phyloP scores from a whole-genome alignment of 2,888 invertebrate species.

The Stomorhina lunata region DNA sequence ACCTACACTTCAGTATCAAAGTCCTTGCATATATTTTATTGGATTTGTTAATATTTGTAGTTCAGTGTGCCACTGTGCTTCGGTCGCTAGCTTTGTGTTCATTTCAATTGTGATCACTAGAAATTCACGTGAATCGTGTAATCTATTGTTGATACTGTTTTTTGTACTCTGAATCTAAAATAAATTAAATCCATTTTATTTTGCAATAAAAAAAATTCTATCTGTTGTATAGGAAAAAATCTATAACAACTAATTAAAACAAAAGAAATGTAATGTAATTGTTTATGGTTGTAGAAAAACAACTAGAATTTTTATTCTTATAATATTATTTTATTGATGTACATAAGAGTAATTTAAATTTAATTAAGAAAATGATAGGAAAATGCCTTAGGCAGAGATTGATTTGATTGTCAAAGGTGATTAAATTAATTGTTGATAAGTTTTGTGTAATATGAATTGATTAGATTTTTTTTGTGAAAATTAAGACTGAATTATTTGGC shows the following conservation, averaged over 20 bases:
- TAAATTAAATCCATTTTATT: background rate
- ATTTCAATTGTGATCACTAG: conserved; percentile 56
- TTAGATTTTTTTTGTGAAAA: background rate
- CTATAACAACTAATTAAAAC: conserved; percentile 25
- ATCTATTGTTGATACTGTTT: background rate
- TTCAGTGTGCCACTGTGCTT: conserved; percentile 50
- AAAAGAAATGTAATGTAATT: background rate
- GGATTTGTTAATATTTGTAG: conserved; percentile 15
- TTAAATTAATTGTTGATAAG: background rate
- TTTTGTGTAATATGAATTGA: background rate
- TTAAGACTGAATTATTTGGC: too few species aligned
- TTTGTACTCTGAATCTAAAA: background rate
- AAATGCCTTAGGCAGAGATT: too few species aligned
- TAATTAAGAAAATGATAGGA: conserved; percentile 13
- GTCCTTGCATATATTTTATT: background rate
- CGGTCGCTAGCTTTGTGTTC: too few species aligned
- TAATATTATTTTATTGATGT: background rate
- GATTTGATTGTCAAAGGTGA: conserved; percentile 40
- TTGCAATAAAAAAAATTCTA: background rate
- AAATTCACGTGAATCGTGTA: conserved; percentile 57
- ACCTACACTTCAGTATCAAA: too few species aligned
- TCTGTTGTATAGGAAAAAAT: background rate
- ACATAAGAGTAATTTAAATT: background rate
- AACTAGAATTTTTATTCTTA: background rate
- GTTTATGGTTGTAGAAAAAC: background rate